A percentile compares a stretch with the other conserved stretches of the same genome.
phyloP scores from a whole-genome alignment of 1,140 invertebrate genomes.

The Lamellibrachia luymesi region DNA sequence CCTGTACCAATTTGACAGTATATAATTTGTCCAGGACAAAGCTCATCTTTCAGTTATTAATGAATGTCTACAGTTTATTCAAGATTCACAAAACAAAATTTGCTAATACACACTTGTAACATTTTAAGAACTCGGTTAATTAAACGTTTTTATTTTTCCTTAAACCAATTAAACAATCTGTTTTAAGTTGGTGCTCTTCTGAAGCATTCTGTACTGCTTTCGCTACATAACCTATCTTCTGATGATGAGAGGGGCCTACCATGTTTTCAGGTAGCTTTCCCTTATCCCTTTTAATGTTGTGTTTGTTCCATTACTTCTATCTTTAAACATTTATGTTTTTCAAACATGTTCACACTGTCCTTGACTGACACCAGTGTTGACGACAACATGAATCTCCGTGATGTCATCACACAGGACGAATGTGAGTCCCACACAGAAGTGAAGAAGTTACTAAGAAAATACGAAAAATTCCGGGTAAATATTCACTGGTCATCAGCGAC shows the following conservation, averaged over 20 bases:
- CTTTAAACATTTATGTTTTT: neutral
- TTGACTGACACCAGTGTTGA: neutral
- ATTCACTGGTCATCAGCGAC: neutral
- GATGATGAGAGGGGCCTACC: neutral
- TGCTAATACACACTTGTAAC: too few relatives aligned
- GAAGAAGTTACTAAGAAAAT: slow-evolving; percentile 12
- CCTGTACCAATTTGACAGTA: too few relatives aligned
- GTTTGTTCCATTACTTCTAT: neutral
- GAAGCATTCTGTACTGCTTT: too few relatives aligned
- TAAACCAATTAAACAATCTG: too few relatives aligned
- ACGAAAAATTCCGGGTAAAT: slow-evolving; percentile 15
- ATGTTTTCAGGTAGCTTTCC: neutral
- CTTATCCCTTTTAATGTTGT: neutral
- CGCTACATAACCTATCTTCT: too few relatives aligned
- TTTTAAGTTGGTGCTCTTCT: too few relatives aligned
- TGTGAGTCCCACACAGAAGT: slow-evolving; percentile 1
- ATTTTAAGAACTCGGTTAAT: too few relatives aligned
- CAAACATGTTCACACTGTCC: neutral
- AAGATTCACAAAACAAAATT: too few relatives aligned
- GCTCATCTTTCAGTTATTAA: too few relatives aligned
- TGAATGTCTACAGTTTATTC: too few relatives aligned
- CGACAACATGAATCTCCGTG: slow-evolving; percentile 4
- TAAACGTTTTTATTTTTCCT: too few relatives aligned
- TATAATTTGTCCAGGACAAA: too few relatives aligned
- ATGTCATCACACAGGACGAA: slow-evolving; percentile 4